Conservation (phyloP, 2,888 invertebrate species). For the Dugesia japonica region DNA sequence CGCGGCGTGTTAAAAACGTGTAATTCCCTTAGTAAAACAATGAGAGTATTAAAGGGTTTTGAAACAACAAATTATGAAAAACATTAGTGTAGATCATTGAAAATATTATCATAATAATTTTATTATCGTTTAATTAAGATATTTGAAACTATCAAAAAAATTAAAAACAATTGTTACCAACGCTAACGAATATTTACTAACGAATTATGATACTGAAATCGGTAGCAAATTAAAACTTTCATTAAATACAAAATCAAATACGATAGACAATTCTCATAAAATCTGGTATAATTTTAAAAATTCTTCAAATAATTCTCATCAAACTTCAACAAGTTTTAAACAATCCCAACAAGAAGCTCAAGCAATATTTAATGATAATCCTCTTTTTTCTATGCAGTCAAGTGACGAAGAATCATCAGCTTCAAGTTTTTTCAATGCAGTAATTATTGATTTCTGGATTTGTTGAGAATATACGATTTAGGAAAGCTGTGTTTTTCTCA, state of each 20-base stretch:
- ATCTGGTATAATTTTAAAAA: not conserved
- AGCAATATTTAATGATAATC: not conserved
- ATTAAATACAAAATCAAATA: not conserved
- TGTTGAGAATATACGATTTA: conserved; percentile 36
- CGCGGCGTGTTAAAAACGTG: too few species aligned
- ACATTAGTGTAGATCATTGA: too few species aligned
- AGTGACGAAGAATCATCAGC: conserved; percentile 2
- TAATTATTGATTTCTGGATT: too few species aligned
- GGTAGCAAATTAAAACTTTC: not conserved
- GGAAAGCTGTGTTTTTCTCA: conserved; percentile 44
- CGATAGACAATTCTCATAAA: not conserved
- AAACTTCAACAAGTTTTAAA: not conserved
- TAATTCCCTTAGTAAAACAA: too few species aligned
- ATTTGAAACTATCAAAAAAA: not conserved
- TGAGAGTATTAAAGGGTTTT: too few species aligned
- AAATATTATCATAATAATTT: too few species aligned
- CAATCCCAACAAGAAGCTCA: conserved; percentile 10
- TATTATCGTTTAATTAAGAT: too few species aligned
- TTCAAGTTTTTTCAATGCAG: not conserved
- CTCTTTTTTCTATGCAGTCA: not conserved
- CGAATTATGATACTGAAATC: not conserved
- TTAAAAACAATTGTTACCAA: not conserved
- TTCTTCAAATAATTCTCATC: not conserved
- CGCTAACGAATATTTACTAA: not conserved
- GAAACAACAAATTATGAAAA: too few species aligned